phyloP scores from a whole-genome alignment of 1,140 invertebrate species.

The Carposina sasakii region DNA sequence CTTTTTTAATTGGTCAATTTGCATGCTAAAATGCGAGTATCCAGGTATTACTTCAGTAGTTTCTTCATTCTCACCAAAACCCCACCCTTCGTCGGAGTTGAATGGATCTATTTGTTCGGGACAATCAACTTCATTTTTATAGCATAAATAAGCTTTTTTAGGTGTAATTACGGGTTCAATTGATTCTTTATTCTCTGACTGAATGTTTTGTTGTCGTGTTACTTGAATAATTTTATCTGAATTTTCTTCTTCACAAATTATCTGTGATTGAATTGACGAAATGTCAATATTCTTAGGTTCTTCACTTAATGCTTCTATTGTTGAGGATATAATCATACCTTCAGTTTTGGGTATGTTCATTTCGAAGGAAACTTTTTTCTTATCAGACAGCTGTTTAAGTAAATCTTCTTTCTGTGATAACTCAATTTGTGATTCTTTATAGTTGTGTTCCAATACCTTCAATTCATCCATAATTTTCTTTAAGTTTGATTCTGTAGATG shows the following conservation, averaged over 20 bases:
- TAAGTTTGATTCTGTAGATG: slow-evolving; percentile 30
- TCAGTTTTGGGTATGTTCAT: slow-evolving; percentile 68
- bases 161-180: slow-evolving; percentile 66
- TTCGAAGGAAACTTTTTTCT: slow-evolving; percentile 56
- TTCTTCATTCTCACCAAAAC: slow-evolving; percentile 44
- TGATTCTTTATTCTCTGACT: slow-evolving; percentile 10
- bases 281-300: slow-evolving; percentile 35
- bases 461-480: slow-evolving; percentile 41
- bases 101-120: slow-evolving; percentile 42
- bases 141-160: slow-evolving; percentile 72
- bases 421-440: slow-evolving; percentile 35
- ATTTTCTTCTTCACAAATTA: slow-evolving; percentile 42
- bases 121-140: slow-evolving; percentile 33
- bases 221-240: neutral
- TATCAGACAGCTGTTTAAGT: slow-evolving; percentile 56
- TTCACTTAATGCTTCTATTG: slow-evolving; percentile 49
- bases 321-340: slow-evolving; percentile 62
- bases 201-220: neutral
- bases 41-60: slow-evolving; percentile 36
- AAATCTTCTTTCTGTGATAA: slow-evolving; percentile 48
- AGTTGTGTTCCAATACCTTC: slow-evolving; percentile 26
- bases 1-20: slow-evolving; percentile 44
- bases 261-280: slow-evolving; percentile 48
- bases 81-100: slow-evolving; percentile 66
- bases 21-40: slow-evolving; percentile 43